Evolutionary conservation across 2,797 vertebrate species (phyloP), one percentile per base, ranked within the genome.

Genomic region (Tauraco hartlaubi): DNA sequence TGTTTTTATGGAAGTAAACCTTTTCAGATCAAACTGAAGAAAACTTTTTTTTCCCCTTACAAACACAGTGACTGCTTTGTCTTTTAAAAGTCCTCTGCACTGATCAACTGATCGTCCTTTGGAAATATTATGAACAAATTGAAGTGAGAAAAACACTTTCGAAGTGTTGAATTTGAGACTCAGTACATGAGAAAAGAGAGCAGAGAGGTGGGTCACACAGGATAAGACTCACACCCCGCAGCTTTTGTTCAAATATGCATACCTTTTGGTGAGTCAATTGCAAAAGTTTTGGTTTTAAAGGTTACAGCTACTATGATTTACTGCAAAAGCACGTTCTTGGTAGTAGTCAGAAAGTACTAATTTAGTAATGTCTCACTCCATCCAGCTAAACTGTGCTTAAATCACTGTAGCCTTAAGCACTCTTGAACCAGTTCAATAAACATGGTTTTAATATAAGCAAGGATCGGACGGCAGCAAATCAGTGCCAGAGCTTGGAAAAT

Each of bases 401-500:
- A 41, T 39, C 31, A 49, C 21, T 86, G 25, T 72, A 88, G 62
- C 66, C 64, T 91, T 88, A 78, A 91, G 62, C 78, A 88, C n/a
- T 52, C 59, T 84, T 69, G 48, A 94, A 91, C 16, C 3, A 72
- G 68, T 81, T 90, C 72, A 63, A 29, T 77, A 94, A 92, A 85
- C 2, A 2, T 1, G 2, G 17, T 77, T 95, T 95, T 77, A 85
- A 91, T 80, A 69, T 9, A 63, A 25, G 19, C 56, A 44, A 75
- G 43, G 69, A 44, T 49, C 58, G 69, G 51, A 66, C 8, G 0
- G 66, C n/a, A 78, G 33, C 22, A 68, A 72, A 90, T 75, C 46
- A 55, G 61, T 83, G 55, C 62, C 79, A 96, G 82, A 90, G 25
- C 25, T 35, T 64, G 59, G 58, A 93, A 94, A 93, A 88, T 17